Evolutionary conservation across 2,888 invertebrate species (phyloP), one percentile per base, ranked within the genome.

Genomic region (Napeogenes sylphis): DNA sequence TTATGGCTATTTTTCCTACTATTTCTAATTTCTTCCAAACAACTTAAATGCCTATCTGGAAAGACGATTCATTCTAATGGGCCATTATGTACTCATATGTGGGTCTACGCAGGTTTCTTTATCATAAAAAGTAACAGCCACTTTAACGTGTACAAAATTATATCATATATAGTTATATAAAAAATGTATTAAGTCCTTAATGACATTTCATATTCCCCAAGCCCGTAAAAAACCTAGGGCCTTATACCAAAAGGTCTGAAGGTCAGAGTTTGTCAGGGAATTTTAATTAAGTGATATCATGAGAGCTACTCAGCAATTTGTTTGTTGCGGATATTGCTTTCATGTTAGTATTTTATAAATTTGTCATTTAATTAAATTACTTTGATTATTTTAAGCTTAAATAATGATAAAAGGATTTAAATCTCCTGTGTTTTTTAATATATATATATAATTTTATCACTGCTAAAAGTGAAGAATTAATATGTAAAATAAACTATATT

Each of bases 21-120:
- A 67, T 67, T 67, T 67, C 64, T 67, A 67, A 64, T 67, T 67
- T 67, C 64, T 67, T 62, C 62, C 64, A 60, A 65, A 62, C 60
- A 61, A 63, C 63, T 55, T 59, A 32, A 45, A 62, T 62, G 58
- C 42, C 58, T 33, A 45, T 60, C 60, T 60, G 56, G 32, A 55
- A 58, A 55, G 51, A 62, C 59, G 56, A 58, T 58, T 58, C 32
- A 58, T 30, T 53, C 55, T 67, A 67, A 67, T 67, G 62, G 66
- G 45, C 62, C 58, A 64, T 66, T 64, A 64, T 58, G 61, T 66
- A 66, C 64, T 64, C 64, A 64, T 66, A 64, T 56, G 62, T 45
- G 35, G 54, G 64, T 55, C 55, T 61, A 63, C 55, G 45, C 47
- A 59, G 55, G 47, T 53, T 57, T 58, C 57, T 61, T 59, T 57